A percentile compares a stretch with the other conserved stretches of the same genome.
These are phyloP conservation scores for Thymelicus lineola DNA, from an alignment of 2,888 invertebrate genomes.

Conservation along the genomic window DNA sequence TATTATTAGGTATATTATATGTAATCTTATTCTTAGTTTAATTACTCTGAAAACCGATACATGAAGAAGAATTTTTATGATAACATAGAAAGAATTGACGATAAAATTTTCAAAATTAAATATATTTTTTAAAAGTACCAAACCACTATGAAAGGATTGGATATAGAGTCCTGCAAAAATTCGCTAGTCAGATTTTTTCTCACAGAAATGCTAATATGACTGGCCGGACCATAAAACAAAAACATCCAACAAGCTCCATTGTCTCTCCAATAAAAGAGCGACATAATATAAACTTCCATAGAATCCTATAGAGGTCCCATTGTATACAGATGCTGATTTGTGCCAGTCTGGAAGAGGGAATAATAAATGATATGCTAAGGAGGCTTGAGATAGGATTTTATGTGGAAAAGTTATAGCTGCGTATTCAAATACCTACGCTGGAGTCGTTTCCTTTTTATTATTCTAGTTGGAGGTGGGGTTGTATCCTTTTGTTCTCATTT, in stretches of 20 bases:
- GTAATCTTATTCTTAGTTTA: no score
- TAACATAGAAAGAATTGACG: no score
- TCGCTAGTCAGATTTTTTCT: conserved; percentile 22
- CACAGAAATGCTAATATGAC: conserved; percentile 35
- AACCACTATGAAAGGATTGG: not conserved
- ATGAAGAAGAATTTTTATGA: no score
- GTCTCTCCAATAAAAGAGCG: conserved; percentile 57
- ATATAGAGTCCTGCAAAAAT: conserved; percentile 12
- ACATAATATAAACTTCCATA: conserved; percentile 49
- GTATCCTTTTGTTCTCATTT: conserved; percentile 17
- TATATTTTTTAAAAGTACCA: no score
- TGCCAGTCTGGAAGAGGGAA: conserved; percentile 53
- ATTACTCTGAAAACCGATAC: no score
- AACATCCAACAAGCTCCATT: conserved; percentile 54
- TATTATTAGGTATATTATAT: no score
- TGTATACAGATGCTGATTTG: conserved; percentile 67
- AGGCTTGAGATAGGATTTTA: conserved; percentile 49
- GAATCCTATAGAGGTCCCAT: conserved; percentile 54
- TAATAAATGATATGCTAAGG: conserved; percentile 72
- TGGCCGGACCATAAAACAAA: conserved; percentile 49
- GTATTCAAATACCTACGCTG: conserved; percentile 45
- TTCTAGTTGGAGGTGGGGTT: conserved; percentile 30
- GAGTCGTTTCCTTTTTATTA: conserved; percentile 33
- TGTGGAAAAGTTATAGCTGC: conserved; percentile 50
- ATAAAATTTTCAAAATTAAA: no score